These are phyloP conservation scores for Acyrthosiphon pisum DNA, from an alignment of 1,140 invertebrate species.

Conservation along the genomic window DNA sequence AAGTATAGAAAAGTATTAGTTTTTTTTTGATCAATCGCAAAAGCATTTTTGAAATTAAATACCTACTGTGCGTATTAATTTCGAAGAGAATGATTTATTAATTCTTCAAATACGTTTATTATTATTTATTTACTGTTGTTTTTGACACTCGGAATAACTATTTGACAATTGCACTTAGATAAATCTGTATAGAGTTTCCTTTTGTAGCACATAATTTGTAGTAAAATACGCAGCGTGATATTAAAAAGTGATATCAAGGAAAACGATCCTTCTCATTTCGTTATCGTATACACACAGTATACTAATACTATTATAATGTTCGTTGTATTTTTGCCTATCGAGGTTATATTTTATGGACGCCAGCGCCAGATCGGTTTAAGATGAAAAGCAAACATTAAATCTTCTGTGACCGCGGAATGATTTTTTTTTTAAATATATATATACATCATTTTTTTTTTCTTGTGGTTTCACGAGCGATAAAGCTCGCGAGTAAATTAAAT, in stretches of 20 bases:
- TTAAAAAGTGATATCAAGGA: conserved; percentile 48
- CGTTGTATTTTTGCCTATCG: conserved; percentile 43
- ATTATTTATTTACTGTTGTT: not conserved
- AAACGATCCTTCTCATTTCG: conserved; percentile 7
- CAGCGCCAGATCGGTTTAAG: conserved; percentile 53
- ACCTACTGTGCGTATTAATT: not conserved
- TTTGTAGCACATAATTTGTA: conserved; percentile 29
- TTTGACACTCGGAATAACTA: not conserved
- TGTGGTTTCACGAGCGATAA: conserved; percentile 57
- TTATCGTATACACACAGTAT: conserved; percentile 21
- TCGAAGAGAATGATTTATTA: not conserved
- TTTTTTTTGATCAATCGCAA: not conserved
- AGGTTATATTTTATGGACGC: conserved; percentile 49
- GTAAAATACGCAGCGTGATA: not conserved
- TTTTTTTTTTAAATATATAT: conserved; percentile 23
- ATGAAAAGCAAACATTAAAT: conserved; percentile 53
- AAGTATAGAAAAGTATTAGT: not conserved
- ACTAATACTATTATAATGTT: conserved; percentile 14
- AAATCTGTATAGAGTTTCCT: conserved; percentile 31
- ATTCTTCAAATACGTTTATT: not conserved
- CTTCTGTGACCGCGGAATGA: conserved; percentile 52
- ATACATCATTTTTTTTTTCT: conserved; percentile 17
- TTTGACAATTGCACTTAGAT: conserved; percentile 13
- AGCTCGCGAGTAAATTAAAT: conserved; percentile 56
- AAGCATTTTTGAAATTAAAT: not conserved